Base-by-base conservation (phyloP, 2,113 vertebrate species). In the Rhizomys pruinosus region DNA sequence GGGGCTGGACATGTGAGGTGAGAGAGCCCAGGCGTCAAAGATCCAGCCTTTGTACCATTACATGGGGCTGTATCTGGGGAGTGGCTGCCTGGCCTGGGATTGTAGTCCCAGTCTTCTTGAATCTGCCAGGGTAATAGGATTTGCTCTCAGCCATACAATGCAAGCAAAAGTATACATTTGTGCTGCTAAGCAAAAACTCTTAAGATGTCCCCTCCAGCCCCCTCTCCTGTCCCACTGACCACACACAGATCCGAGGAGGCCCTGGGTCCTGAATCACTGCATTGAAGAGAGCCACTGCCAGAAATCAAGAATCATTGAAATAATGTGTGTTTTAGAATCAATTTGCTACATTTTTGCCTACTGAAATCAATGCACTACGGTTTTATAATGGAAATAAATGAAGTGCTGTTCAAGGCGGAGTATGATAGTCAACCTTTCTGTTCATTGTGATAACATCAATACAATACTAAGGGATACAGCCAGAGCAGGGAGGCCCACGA, bases 1-100 rank as follows among this genome's bases (percentile, higher is more conserved):
- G 11, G 19, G 1, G 7, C 23, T 2, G 0, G 2, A 34, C 19
- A 20, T 0, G 27, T 23, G 27, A 55, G 32, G 9, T 42, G 34
- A 82, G 93, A 69, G 68, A 79, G 44, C 73, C n/a, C 3, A 17
- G 13, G 57, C 20, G 17, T 23, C 64, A 66, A 37, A 2, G 73
- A 55, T 25, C 39, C 27, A 59, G 1, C 16, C n/a, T 71, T 42
- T 47, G 47, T 1, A 4, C 29, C 3, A 2, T 37, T 10, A 15
- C 8, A 3, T 0, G 71, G 44, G 47, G 82, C 22, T 17, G 19
- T 10, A 32, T 23, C 73, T 5, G 52, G 25, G 15, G 61, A 42
- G n/a, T 39, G 52, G 32, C 23, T 85, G 44, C 84, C 81, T 29
- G 1, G 2, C 1, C 39, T 55, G 17, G 22, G 5, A 3, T 81